A percentile compares a stretch with the other conserved stretches of the same genome.
These are phyloP conservation scores for Oryzias woworae DNA, from an alignment of 2,113 vertebrate species.

Conservation along the genomic window DNA sequence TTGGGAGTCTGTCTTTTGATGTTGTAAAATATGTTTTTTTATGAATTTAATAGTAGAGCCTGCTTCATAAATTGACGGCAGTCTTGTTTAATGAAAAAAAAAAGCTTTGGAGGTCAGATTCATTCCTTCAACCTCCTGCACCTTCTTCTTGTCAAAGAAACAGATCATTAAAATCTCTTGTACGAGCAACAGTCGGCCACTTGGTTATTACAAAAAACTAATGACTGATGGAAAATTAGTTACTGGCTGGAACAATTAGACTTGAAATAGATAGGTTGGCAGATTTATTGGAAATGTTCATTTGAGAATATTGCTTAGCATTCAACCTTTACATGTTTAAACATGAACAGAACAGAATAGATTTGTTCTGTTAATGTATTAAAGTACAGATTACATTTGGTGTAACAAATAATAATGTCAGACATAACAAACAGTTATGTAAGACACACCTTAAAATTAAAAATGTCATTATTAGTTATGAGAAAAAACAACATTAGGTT, in stretches of 20 bases:
- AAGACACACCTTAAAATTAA: too few relatives aligned
- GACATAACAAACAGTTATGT: too few relatives aligned
- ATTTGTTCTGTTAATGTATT: too few relatives aligned
- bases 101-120: constrained; percentile 34
- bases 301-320: too few relatives aligned
- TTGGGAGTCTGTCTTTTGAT: constrained; percentile 54
- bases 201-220: constrained; percentile 3
- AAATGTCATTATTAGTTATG: too few relatives aligned
- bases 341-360: too few relatives aligned
- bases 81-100: constrained; percentile 45
- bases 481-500: too few relatives aligned
- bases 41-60: constrained; percentile 75
- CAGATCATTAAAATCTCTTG: constrained; percentile 9
- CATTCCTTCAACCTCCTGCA: constrained; percentile 23
- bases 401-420: too few relatives aligned
- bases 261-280: background rate
- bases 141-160: constrained; percentile 14
- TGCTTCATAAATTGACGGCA: constrained; percentile 60
- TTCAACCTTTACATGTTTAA: too few relatives aligned
- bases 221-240: background rate
- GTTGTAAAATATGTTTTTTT: constrained; percentile 48
- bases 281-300: background rate
- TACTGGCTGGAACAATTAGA: background rate
- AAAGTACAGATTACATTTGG: too few relatives aligned
- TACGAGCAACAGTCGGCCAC: constrained; percentile 4